A percentile compares a stretch with the other conserved stretches of the same genome.
These are phyloP conservation scores for Drosophila nannoptera DNA, from an alignment of 1,140 invertebrate species.

Conservation along the genomic window DNA sequence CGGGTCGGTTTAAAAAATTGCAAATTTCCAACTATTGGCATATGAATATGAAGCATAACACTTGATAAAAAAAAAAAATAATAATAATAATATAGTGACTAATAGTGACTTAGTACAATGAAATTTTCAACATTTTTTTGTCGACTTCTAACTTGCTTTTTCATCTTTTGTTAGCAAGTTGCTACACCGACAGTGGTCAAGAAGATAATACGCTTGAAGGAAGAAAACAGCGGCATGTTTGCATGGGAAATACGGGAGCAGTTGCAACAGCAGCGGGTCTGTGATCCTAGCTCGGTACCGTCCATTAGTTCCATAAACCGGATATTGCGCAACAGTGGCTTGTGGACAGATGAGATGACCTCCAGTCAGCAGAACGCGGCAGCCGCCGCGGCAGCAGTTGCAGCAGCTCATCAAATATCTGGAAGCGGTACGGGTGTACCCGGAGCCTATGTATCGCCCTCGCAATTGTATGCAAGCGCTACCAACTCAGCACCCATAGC, in stretches of 20 bases:
- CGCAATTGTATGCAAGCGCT: constrained; percentile 32
- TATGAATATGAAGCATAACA: constrained; percentile 30
- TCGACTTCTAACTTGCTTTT: constrained; percentile 1
- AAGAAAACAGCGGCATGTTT: constrained; percentile 95
- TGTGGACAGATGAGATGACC: constrained; percentile 83
- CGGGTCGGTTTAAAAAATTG: constrained; percentile 13
- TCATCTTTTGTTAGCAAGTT: constrained; percentile 87
- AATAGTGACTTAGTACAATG: constrained; percentile 44
- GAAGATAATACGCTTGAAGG: constrained; percentile 93
- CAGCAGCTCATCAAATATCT: constrained; percentile 51
- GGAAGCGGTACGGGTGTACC: constrained; percentile 5
- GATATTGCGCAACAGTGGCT: constrained; percentile 92
- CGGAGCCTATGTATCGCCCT: constrained; percentile 37
- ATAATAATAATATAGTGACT: constrained; percentile 2
- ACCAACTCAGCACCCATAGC: constrained; percentile 10
- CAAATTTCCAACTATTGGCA: constrained; percentile 54
- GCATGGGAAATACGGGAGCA: constrained; percentile 95
- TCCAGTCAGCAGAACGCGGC: constrained; percentile 76
- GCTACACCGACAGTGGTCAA: constrained; percentile 95
- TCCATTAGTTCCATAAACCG: constrained; percentile 97
- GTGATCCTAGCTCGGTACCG: constrained; percentile 91
- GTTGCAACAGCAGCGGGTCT: constrained; percentile 89
- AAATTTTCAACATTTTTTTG: constrained; percentile 33
- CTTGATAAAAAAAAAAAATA: constrained; percentile 29
- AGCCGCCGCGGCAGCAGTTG: constrained; percentile 58